Evolutionary conservation across 1,140 invertebrate species (phyloP).

Genomic region (Saccostrea cuccullata): DNA sequence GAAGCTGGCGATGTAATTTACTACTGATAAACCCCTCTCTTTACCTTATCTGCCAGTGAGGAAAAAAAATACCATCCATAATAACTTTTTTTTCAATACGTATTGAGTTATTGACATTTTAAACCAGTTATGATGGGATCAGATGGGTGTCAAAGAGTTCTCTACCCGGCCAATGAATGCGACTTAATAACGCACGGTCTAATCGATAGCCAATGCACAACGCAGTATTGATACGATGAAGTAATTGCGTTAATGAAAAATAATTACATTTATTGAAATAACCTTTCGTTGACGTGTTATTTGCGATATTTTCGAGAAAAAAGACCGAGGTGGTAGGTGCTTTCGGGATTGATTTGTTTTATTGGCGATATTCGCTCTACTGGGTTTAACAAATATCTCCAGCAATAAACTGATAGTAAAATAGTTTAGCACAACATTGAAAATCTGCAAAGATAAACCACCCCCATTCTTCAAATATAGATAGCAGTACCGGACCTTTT

Average conservation of each 20-base stretch:
- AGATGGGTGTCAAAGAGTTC: constrained; percentile 25
- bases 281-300: constrained; percentile 34
- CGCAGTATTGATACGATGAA: not conserved
- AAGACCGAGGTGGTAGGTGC: not conserved
- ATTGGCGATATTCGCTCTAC: not conserved
- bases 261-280: constrained; percentile 42
- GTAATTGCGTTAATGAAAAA: constrained; percentile 47
- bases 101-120: constrained; percentile 24
- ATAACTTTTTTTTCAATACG: constrained; percentile 23
- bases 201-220: not conserved
- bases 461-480: not conserved
- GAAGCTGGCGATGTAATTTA: constrained; percentile 20
- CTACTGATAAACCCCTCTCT: constrained; percentile 24
- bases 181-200: constrained; percentile 18
- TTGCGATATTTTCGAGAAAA: not conserved
- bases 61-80: constrained; percentile 10
- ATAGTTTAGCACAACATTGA: not conserved
- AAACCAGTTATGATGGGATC: not conserved
- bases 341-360: constrained; percentile 21
- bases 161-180: not conserved
- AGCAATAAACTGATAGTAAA: not conserved
- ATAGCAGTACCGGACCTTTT: not conserved
- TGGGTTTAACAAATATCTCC: not conserved
- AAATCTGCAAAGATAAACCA: not conserved
- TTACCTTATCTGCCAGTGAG: constrained; percentile 6